Evolutionary conservation across 2,113 vertebrate genomes (phyloP).

Genomic region (Vombatus ursinus): DNA sequence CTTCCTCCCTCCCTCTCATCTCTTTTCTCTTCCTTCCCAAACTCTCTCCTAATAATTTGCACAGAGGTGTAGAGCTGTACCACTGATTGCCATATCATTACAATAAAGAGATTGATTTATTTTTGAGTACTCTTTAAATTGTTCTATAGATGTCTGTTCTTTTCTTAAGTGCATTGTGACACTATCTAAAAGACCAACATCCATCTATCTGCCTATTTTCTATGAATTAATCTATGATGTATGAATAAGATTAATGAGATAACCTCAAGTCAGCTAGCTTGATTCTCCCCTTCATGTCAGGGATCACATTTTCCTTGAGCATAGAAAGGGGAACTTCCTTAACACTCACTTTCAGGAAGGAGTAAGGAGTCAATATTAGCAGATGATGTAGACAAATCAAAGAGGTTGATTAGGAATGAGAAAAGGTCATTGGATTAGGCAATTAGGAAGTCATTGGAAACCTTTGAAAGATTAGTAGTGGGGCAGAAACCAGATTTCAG

Average conservation of each 20-base stretch:
- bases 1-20: no score
- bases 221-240: neutral
- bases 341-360: neutral
- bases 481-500: neutral
- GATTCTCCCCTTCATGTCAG: neutral
- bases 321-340: neutral
- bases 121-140: neutral
- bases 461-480: neutral
- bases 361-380: neutral
- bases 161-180: neutral
- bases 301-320: neutral
- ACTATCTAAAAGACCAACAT: neutral
- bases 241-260: neutral
- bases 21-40: neutral
- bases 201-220: neutral
- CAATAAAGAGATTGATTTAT: neutral
- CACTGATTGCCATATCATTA: neutral
- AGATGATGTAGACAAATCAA: neutral
- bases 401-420: neutral
- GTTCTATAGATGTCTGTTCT: neutral
- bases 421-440: neutral
- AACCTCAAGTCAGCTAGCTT: neutral
- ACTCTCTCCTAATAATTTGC: accelerated
- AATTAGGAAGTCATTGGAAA: neutral
- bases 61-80: neutral